Evolutionary conservation across 2,888 invertebrate species (phyloP), one percentile per base, ranked within the genome.

Genomic region (Thymelicus sylvestris): DNA sequence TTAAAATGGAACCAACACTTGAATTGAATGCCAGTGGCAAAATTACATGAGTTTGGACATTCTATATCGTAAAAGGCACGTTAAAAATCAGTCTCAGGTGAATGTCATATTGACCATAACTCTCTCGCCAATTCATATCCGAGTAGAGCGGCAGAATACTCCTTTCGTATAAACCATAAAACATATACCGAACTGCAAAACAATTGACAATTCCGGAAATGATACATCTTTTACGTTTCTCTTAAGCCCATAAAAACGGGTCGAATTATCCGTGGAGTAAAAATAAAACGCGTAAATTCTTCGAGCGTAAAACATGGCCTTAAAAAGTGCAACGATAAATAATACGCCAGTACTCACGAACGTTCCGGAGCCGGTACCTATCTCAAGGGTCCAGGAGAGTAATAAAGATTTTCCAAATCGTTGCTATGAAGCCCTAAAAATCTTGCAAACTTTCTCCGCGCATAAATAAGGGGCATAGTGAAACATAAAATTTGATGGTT

Each of bases 401-500:
- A 78, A 91, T 91, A 92, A 92, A 90, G 89, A 89, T 91, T 92
- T 91, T 89, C 87, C 87, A 84, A 91, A 93, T 89, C 88, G 89
- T 89, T 88, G 85, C 86, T 85, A 87, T 87, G 84, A 86, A 88
- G 85, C 86, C 86, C 86, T 88, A 88, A 92, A 72, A 91, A 89
- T 90, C 89, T 89, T 86, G 87, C 86, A 82, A 90, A 88, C 88
- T 88, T 88, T 88, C 81, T 81, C 81, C 80, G 74, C 83, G 86
- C 83, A 90, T 92, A 92, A 92, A 92, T 92, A 91, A 88, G 85
- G 89, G 88, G 88, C 87, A 90, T 88, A 88, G 88, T 86, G 87
- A 82, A 88, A 88, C 90, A 92, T 93, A 92, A 93, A 93, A 92
- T 91, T 93, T 93, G 88, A 92, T 91, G 92, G 91, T 87, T 86